Conservation (phyloP, 1,140 invertebrate species). For the Oreohelix idahoensis region DNA sequence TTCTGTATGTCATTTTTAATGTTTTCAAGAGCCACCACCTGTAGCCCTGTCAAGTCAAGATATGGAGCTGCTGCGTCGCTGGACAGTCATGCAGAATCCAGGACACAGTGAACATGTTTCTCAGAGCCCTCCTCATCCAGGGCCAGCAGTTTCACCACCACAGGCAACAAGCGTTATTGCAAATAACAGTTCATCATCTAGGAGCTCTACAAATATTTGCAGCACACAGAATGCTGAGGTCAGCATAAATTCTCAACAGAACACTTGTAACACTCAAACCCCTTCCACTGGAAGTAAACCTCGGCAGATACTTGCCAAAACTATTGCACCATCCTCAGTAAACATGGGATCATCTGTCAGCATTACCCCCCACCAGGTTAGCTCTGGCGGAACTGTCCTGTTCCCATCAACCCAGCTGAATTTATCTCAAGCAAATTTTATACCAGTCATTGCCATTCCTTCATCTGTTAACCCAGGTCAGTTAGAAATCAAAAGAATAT, state of each 20-base stretch:
- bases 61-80: slow-evolving; percentile 64
- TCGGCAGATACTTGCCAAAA: slow-evolving; percentile 37
- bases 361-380: neutral
- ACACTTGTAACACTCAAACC: neutral
- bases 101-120: slow-evolving; percentile 13
- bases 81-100: slow-evolving; percentile 64
- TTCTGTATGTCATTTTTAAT: neutral
- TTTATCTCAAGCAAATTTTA: slow-evolving; percentile 28
- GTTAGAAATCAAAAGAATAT: slow-evolving; percentile 37
- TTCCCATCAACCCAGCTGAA: slow-evolving; percentile 14
- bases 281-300: slow-evolving; percentile 1
- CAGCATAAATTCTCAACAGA: neutral
- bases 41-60: slow-evolving; percentile 57
- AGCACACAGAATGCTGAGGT: neutral
- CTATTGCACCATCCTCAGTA: neutral
- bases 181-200: slow-evolving; percentile 19
- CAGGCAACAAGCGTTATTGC: neutral
- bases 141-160: slow-evolving; percentile 19
- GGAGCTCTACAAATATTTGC: neutral
- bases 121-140: slow-evolving; percentile 21
- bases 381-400: slow-evolving; percentile 4
- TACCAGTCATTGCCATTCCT: slow-evolving; percentile 34
- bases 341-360: neutral
- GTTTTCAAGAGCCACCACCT: neutral
- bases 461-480: slow-evolving; percentile 30